phyloP scores from a whole-genome alignment of 1,140 invertebrate genomes.

The Nephila pilipes region DNA sequence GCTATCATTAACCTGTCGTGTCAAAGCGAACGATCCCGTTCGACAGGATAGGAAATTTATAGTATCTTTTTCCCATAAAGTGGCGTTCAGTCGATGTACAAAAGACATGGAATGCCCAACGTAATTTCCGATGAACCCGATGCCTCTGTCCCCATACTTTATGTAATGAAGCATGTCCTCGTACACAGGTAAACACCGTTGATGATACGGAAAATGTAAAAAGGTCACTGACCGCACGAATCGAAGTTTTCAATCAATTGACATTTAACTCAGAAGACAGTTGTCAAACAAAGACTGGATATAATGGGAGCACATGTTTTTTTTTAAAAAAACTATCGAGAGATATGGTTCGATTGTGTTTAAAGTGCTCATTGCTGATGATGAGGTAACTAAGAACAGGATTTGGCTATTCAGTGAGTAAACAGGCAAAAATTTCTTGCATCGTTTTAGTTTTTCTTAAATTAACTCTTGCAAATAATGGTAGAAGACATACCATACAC shows the following conservation, averaged over 20 bases:
- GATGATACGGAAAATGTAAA: background rate
- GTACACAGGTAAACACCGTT: background rate
- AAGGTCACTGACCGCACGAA: slow-evolving; percentile 15
- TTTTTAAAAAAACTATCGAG: background rate
- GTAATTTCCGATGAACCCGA: slow-evolving; percentile 16
- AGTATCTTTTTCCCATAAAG: background rate
- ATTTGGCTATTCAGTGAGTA: background rate
- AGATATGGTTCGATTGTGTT: background rate
- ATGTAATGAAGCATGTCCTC: background rate
- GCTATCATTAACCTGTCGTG: slow-evolving; percentile 36
- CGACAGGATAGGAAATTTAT: slow-evolving; percentile 53
- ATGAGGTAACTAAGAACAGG: background rate
- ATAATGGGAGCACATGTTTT: background rate
- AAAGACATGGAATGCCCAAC: background rate
- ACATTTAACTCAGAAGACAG: background rate
- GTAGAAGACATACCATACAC: no score
- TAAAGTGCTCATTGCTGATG: background rate
- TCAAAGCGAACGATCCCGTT: slow-evolving; percentile 5
- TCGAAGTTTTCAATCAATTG: background rate
- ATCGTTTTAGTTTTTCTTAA: no score
- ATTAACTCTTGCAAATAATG: no score
- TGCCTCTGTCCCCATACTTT: slow-evolving; percentile 15
- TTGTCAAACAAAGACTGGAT: slow-evolving; percentile 8
- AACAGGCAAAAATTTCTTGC: no score
- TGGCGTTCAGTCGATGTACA: background rate